These are phyloP conservation scores for Formica aserva DNA, from an alignment of 2,888 invertebrate species.

Conservation along the genomic window DNA sequence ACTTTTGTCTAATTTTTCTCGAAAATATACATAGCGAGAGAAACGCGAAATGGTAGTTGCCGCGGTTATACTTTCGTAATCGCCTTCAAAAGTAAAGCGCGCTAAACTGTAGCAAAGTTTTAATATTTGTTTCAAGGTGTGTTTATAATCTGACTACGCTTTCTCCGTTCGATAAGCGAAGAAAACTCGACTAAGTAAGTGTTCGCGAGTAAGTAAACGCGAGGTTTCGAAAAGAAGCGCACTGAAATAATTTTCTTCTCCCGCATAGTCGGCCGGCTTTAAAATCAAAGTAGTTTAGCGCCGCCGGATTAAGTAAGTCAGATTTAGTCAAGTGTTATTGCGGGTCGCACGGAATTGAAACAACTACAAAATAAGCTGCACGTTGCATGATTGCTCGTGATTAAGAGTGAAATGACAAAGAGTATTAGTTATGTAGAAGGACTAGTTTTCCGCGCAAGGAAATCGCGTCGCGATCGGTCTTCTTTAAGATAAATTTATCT, in stretches of 20 bases:
- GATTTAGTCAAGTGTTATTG: constrained; percentile 44
- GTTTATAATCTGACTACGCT: constrained; percentile 12
- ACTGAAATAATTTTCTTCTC: constrained; percentile 33
- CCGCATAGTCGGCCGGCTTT: constrained; percentile 19
- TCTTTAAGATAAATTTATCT: constrained; percentile 51
- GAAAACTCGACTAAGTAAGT: constrained; percentile 35
- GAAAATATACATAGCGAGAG: neutral
- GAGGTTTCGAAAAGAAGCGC: constrained; percentile 5
- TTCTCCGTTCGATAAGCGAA: neutral
- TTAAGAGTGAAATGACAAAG: constrained; percentile 11
- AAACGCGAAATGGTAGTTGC: neutral
- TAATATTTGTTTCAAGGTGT: constrained; percentile 42
- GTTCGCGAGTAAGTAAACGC: constrained; percentile 24
- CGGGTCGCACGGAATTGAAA: constrained; percentile 7
- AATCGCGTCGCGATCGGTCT: constrained; percentile 15
- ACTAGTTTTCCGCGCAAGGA: constrained; percentile 5
- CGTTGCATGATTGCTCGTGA: constrained; percentile 3
- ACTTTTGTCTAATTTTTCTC: neutral
- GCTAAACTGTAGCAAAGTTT: constrained; percentile 34
- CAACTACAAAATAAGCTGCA: constrained; percentile 17
- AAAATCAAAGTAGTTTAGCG: constrained; percentile 35
- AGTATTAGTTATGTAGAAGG: neutral
- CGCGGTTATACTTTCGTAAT: constrained; percentile 9
- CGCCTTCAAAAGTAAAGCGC: constrained; percentile 20
- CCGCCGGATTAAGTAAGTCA: constrained; percentile 23